Evolutionary conservation across 2,888 invertebrate genomes (phyloP), one percentile per base, ranked within the genome.

Genomic region (Bombyx huttoni): DNA sequence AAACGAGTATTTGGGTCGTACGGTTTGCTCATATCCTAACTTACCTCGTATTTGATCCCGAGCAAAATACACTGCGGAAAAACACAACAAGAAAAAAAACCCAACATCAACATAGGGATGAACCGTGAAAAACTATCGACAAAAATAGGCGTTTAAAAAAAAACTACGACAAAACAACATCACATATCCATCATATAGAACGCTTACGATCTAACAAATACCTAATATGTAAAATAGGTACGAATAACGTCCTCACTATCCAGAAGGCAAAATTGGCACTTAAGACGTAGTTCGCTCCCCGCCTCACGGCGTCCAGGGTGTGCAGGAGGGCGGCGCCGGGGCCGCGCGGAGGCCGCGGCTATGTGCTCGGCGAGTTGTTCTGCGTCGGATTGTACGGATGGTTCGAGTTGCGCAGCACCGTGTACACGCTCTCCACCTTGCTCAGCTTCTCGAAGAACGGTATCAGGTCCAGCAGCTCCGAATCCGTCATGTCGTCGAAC

Each of bases 401-500:
- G 90, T 96, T 96, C 64, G 95, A 96, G 90, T 96, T 96, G 78
- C 96, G 94, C 84, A 97, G 89, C 89, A 97, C 96, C 81, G 95
- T 95, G 90, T 97, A 98, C 64, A 99, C 98, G 91, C 97, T 97
- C 87, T 98, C 98, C 78, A 97, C 96, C 90, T 94, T 96, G 89
- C 97, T 96, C 68, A 99, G 91, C 83, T 96, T 96, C 89, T 99
- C 99, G 88, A 99, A 97, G 87, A 98, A 96, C 68, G 99, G 99
- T 84, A 99, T 95, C 79, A 99, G 91, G 90, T 99, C 98, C 75
- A 97, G 91, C 62, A 99, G 92, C 89, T 99, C 99, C 57, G 96
- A 95, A 89, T 99, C 99, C 73, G 94, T 94, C 92, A 96, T 96
- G 89, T 99, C 99, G 89, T 99, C 99, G 89, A 99, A 99, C 99